Evolutionary conservation across 2,113 vertebrate species (phyloP).

Genomic region (Strix aluco): DNA sequence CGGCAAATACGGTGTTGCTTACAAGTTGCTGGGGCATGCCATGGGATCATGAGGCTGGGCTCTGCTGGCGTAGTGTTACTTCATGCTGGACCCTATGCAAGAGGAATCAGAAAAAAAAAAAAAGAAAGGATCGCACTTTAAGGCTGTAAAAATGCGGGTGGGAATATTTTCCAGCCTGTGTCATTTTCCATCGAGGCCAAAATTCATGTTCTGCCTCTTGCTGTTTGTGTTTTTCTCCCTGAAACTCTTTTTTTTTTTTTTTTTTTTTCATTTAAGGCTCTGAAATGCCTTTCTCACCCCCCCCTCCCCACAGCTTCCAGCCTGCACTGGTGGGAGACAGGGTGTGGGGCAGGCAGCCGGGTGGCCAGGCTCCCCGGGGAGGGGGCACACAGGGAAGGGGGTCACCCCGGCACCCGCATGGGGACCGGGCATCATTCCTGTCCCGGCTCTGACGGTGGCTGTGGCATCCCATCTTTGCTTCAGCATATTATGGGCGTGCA

Average conservation of each 20-base stretch:
- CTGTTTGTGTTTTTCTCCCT: constrained; percentile 26
- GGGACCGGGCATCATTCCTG: neutral
- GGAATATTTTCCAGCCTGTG: constrained; percentile 62
- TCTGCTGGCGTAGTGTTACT: neutral
- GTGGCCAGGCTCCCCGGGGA: fast-evolving
- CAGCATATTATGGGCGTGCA: fast-evolving
- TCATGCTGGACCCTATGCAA: constrained; percentile 25
- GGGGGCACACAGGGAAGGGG: neutral
- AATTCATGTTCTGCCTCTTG: constrained; percentile 3
- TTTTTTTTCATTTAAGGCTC: neutral
- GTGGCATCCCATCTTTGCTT: fast-evolving
- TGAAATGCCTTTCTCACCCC: neutral
- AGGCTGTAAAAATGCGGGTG: constrained; percentile 62
- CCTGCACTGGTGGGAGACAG: neutral
- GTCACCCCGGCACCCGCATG: fast-evolving
- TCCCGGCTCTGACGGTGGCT: neutral
- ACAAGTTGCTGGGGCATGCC: neutral
- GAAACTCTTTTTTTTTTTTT: neutral
- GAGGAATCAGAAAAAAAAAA: neutral
- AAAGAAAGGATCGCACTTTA: neutral
- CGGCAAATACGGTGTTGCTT: neutral
- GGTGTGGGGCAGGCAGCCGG: fast-evolving
- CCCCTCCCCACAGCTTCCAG: neutral
- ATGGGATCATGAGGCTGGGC: neutral
- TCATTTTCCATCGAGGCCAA: constrained; percentile 29